These are phyloP conservation scores for Bursaphelenchus mucronatus DNA, from an alignment of 1,140 invertebrate genomes.

Conservation along the genomic window DNA sequence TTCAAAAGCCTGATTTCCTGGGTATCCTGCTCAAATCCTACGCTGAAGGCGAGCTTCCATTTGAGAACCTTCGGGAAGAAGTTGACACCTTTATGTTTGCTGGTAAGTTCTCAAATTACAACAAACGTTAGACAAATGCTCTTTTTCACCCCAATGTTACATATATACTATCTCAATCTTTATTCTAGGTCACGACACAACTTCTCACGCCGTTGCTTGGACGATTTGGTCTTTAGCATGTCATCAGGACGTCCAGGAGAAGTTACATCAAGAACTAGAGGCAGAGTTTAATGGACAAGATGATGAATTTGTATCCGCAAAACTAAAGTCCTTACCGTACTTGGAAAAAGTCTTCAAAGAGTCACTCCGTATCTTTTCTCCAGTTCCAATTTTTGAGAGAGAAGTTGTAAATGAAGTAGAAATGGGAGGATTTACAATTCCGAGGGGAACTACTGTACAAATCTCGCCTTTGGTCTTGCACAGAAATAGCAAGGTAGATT, in stretches of 20 bases:
- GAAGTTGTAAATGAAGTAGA: constrained; percentile 10
- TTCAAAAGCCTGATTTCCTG: constrained; percentile 74
- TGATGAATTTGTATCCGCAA: background rate
- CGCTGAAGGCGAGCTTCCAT: constrained; percentile 69
- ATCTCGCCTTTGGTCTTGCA: constrained; percentile 12
- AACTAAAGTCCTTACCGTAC: constrained; percentile 22
- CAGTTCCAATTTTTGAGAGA: constrained; percentile 6
- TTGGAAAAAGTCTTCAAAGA: constrained; percentile 25
- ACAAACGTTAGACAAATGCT: background rate
- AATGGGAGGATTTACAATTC: constrained; percentile 15
- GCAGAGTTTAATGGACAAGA: constrained; percentile 34
- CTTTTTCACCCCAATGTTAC: constrained; percentile 4
- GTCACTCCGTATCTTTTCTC: constrained; percentile 20
- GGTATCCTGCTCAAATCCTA: constrained; percentile 78
- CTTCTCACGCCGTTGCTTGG: constrained; percentile 31
- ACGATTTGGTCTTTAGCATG: constrained; percentile 34
- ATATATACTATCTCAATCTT: constrained; percentile 33
- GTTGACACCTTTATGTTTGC: constrained; percentile 90
- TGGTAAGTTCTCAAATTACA: constrained; percentile 63
- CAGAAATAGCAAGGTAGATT: constrained; percentile 13
- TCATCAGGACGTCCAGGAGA: constrained; percentile 35
- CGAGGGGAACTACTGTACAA: background rate
- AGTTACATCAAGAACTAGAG: constrained; percentile 29
- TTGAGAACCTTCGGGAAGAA: constrained; percentile 80
- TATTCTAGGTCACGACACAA: constrained; percentile 33